phyloP scores from a whole-genome alignment of 1,140 invertebrate species.

The Tribolium madens region DNA sequence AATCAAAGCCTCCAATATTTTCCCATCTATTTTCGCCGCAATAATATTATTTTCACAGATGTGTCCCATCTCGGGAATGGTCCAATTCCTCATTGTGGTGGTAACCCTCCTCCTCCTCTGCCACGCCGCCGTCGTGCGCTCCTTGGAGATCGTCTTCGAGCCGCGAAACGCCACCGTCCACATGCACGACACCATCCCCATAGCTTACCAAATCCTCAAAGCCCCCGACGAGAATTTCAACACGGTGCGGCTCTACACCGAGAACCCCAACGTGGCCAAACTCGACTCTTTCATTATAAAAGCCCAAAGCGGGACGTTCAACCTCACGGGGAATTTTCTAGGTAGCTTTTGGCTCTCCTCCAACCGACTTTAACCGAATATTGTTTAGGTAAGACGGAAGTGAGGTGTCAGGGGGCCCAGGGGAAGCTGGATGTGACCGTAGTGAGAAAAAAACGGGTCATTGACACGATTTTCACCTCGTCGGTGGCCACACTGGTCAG shows the following conservation, averaged over 20 bases:
- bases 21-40: background rate
- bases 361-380: background rate
- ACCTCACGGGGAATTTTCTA: conserved; percentile 73
- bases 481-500: conserved; percentile 83
- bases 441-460: conserved; percentile 71
- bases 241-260: background rate
- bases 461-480: conserved; percentile 83
- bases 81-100: conserved; percentile 53
- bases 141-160: conserved; percentile 43
- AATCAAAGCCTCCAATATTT: background rate
- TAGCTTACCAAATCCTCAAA: conserved; percentile 37
- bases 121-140: conserved; percentile 49
- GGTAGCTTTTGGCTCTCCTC: conserved; percentile 64
- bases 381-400: conserved; percentile 50
- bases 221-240: background rate
- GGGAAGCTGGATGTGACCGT: conserved; percentile 68
- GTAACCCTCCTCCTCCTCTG: conserved; percentile 50
- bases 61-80: conserved; percentile 54
- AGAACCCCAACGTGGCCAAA: conserved; percentile 47
- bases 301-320: conserved; percentile 61
- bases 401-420: conserved; percentile 38
- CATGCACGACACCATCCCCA: conserved; percentile 45
- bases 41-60: conserved; percentile 48
- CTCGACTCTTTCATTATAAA: conserved; percentile 18
- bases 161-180: conserved; percentile 46